Evolutionary conservation across 2,797 vertebrate species (phyloP), one percentile per base, ranked within the genome.

Genomic region (Lutjanus campechanus): DNA sequence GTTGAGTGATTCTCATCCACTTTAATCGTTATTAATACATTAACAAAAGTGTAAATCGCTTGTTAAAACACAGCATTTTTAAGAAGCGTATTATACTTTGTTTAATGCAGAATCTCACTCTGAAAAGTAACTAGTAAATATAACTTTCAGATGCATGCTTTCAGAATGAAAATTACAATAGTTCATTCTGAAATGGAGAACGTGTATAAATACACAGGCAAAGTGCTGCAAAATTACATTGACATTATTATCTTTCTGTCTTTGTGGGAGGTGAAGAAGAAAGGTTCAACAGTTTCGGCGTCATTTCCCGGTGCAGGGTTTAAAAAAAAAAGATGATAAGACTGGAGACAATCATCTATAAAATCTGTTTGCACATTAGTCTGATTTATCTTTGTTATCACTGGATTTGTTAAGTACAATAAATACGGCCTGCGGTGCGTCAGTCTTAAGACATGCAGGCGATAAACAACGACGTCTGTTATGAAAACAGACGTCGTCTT

Each of bases 401-500:
- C n/a, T 58, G 43, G 11, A 68, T 63, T 64, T 61, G 20, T 75
- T 0, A 64, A 44, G 50, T n/a, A 67, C 43, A 67, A 54, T 12
- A 76, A 73, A 82, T 49, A 44, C 12, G 1, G 54, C 71, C 65
- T 82, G 73, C 69, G 17, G 71, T 47, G 43, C 40, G 15, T 79
- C 81, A 79, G 11, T 75, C 29, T 67, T 15, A 0, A 79, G 84
- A 89, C 72, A 68, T 84, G 67, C 66, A 44, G 61, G 61, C 9
- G 82, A 88, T 86, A 83, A 88, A 81, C 56, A 53, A n/a, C 2
- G 11, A 16, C 49, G 64, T 80, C 64, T 92, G 91, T 91, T 91
- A 76, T 92, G 88, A 89, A 84, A 93, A 92, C 90, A 92, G 60
- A 84, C 74, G 7, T 40, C 1, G 51, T 79, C 71, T 73, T 58